These are phyloP conservation scores for Encarsia formosa DNA, from an alignment of 2,888 invertebrate species.

Conservation along the genomic window DNA sequence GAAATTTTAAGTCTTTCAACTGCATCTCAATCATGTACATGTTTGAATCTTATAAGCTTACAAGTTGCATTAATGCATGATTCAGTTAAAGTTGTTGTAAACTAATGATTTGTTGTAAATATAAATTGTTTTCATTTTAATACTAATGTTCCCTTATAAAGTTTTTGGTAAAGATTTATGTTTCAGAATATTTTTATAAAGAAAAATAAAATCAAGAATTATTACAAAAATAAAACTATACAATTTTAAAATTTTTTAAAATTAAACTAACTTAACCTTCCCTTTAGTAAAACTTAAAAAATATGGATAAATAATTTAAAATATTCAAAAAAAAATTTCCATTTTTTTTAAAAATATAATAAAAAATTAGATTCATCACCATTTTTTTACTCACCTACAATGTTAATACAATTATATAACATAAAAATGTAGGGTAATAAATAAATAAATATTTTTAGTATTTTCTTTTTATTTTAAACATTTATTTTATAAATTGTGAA, in stretches of 20 bases:
- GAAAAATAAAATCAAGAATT: slow-evolving; percentile 4
- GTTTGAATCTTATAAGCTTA: no score
- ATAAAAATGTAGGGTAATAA: not conserved
- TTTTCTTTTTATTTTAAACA: slow-evolving; percentile 17
- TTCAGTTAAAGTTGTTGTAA: slow-evolving; percentile 6
- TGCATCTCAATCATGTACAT: slow-evolving; percentile 21
- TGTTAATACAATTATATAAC: slow-evolving; percentile 13
- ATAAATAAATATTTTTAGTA: slow-evolving; percentile 2
- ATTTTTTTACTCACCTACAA: no score
- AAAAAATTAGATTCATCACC: no score
- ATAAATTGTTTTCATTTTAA: slow-evolving; percentile 7
- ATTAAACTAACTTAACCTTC: slow-evolving; percentile 1
- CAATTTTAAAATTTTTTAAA: slow-evolving; percentile 1
- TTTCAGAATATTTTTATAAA: no score
- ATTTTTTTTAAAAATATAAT: not conserved
- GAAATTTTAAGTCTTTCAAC: slow-evolving; percentile 18
- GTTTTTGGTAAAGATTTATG: no score
- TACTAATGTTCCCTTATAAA: no score
- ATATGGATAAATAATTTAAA: no score
- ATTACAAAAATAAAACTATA: slow-evolving; percentile 8
- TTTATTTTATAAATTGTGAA: slow-evolving; percentile 27
- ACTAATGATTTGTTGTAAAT: slow-evolving; percentile 10
- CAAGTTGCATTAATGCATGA: not conserved
- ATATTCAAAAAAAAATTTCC: no score
- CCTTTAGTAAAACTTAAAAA: not conserved